Base-by-base conservation (phyloP, 2,888 invertebrate species). In the Brenthis ino region DNA sequence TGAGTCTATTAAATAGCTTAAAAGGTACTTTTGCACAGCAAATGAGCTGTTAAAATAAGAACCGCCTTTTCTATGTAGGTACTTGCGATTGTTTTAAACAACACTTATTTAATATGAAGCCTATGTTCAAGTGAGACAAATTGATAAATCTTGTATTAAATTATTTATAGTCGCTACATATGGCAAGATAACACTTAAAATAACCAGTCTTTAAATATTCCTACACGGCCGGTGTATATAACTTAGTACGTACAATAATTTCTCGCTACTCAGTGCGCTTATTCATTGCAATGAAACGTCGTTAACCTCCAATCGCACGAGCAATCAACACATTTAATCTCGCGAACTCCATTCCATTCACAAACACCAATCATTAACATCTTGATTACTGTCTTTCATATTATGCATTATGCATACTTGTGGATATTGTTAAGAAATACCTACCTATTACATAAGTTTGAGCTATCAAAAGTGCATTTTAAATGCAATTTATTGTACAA, bases 241-340 rank as follows among this genome's bases (percentile, higher is more conserved):
- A 61, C 37, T 47, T 33, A 63, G 33, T 6, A 48, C 24, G 33
- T 20, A 48, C 33, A 68, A 57, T 57, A 56, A 55, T 63, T 54
- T 64, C 55, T 37, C 24, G 43, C 33, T 56, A 61, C 56, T 53
- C 24, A 33, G 56, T 37, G 43, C 47, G 50, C 12, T 63, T 56
- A 67, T 67, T 63, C 61, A 63, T 51, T 63, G 48, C 54, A 57
- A 37, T 20, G 33, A 50, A 66, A 64, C 64, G 63, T 64, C 67
- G 57, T 68, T 68, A 68, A 57, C 63, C 67, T 68, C 63, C 67
- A 64, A 68, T 68, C 57, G 61, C 67, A 64, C 53, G 61, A 51
- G 63, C 57, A 64, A 64, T 68, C 64, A 68, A 63, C 67, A 64
- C 67, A 63, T 53, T 68, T 68, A 68, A 68, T 68, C 67, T 64